Conservation (phyloP, 2,888 invertebrate species). For the Papilio demoleus region DNA sequence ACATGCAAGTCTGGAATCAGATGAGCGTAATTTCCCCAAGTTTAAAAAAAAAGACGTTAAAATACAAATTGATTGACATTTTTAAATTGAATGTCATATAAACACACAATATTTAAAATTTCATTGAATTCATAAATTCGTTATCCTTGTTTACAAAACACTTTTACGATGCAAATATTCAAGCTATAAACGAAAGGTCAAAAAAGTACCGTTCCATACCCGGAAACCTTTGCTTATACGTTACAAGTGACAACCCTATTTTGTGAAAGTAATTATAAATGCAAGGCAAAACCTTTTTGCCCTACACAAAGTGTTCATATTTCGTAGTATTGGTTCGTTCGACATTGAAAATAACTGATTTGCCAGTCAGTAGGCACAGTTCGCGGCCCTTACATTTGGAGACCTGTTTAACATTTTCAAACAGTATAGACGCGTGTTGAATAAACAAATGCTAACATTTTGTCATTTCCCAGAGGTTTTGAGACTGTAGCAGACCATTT, state of each 20-base stretch:
- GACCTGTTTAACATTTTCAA: slow-evolving; percentile 34
- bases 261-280: slow-evolving; percentile 50
- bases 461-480: slow-evolving; percentile 43
- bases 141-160: not conserved
- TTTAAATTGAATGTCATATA: not conserved
- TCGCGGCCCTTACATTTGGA: slow-evolving; percentile 15
- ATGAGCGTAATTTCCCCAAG: too few species aligned
- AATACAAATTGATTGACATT: not conserved
- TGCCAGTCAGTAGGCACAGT: slow-evolving; percentile 18
- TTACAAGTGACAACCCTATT: slow-evolving; percentile 27
- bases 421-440: slow-evolving; percentile 47
- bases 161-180: not conserved
- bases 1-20: too few species aligned
- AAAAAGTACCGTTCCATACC: slow-evolving; percentile 5
- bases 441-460: slow-evolving; percentile 57
- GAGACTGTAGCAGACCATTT: slow-evolving; percentile 21
- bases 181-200: not conserved
- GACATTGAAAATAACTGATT: slow-evolving; percentile 16
- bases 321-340: slow-evolving; percentile 10
- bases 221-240: not conserved
- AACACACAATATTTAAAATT: not conserved
- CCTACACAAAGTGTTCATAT: slow-evolving; percentile 45
- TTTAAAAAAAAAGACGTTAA: not conserved
- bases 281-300: slow-evolving; percentile 53
- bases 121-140: not conserved